phyloP scores from a whole-genome alignment of 2,113 vertebrate species.

The Eretmochelys imbricata region DNA sequence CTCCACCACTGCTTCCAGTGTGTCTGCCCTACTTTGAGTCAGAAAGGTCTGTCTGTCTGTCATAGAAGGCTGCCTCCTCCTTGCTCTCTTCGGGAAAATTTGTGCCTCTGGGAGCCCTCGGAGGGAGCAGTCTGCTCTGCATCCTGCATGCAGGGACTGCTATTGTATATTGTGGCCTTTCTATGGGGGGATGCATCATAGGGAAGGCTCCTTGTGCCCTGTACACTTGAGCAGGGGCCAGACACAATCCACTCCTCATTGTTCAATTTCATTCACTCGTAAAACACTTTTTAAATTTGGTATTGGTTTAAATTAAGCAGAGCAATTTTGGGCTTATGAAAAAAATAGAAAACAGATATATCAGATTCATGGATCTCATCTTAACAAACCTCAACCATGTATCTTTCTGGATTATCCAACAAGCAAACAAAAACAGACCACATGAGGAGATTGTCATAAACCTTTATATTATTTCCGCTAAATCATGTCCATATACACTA shows the following conservation, averaged over 20 bases:
- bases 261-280: not conserved
- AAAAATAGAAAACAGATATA: not conserved
- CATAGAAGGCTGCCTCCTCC: not conserved
- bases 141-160: not conserved
- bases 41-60: constrained; percentile 16
- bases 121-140: constrained; percentile 9
- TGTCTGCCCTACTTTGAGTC: not conserved
- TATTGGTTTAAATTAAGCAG: constrained; percentile 26
- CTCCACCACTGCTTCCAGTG: not conserved
- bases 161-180: not conserved
- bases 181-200: not conserved
- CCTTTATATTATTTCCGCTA: not conserved
- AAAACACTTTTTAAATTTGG: not conserved
- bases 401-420: not conserved
- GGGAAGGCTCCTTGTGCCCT: not conserved
- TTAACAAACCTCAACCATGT: not conserved
- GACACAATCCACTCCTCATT: not conserved
- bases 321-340: not conserved
- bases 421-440: not conserved
- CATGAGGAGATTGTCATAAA: not conserved
- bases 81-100: constrained; percentile 23
- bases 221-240: not conserved
- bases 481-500: not conserved
- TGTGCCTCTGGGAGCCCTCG: not conserved
- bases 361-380: not conserved